Evolutionary conservation across 2,888 invertebrate genomes (phyloP).

Genomic region (Pseudococcus viburni): DNA sequence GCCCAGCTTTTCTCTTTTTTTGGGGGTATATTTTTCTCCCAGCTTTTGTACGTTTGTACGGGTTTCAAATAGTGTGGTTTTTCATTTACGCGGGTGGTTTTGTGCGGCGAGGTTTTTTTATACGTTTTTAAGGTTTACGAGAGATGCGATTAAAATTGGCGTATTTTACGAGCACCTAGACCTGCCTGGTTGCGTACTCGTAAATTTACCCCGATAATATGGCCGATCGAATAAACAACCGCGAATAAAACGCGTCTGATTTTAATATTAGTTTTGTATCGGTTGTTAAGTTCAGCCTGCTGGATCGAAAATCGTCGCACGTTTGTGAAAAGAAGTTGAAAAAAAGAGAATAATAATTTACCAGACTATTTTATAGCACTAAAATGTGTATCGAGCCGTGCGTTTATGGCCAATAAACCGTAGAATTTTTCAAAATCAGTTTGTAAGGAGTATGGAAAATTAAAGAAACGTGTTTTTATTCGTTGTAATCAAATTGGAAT

Average conservation of each 20-base stretch:
- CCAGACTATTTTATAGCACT: neutral
- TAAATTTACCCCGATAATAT: slow-evolving; percentile 8
- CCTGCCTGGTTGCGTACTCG: neutral
- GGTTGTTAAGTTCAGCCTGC: neutral
- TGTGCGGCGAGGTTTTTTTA: neutral
- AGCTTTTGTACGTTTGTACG: slow-evolving; percentile 30
- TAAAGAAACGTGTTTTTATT: neutral
- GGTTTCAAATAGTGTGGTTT: neutral
- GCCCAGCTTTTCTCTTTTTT: neutral
- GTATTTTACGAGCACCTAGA: slow-evolving; percentile 8
- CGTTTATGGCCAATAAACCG: neutral
- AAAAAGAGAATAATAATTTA: neutral
- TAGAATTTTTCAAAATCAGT: neutral
- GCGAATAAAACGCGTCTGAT: neutral
- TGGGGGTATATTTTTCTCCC: neutral
- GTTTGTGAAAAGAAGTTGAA: neutral
- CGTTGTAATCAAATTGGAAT: neutral
- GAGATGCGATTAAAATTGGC: slow-evolving; percentile 27
- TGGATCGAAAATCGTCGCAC: neutral
- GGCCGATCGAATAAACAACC: neutral
- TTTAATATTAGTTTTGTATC: slow-evolving; percentile 4
- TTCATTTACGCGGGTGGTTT: slow-evolving; percentile 14
- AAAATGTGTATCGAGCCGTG: neutral
- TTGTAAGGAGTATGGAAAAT: neutral
- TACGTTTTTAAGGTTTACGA: slow-evolving; percentile 24